These are phyloP conservation scores for Baronia brevicornis DNA, from an alignment of 2,888 invertebrate species.

Conservation along the genomic window DNA sequence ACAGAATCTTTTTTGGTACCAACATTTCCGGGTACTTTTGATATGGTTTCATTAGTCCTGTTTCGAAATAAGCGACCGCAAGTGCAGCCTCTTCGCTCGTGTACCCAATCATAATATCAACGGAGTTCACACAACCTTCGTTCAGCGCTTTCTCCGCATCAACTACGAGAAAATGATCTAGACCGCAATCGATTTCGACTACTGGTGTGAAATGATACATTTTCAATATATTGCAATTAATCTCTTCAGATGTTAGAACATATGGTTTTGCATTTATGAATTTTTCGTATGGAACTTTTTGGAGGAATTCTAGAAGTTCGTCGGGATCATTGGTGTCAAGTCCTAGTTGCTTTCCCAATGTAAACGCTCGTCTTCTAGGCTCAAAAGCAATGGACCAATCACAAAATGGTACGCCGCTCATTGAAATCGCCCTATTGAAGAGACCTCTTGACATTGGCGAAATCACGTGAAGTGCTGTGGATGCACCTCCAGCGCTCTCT, in stretches of 20 bases:
- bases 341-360: constrained; percentile 37
- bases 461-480: constrained; percentile 33
- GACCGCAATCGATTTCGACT: constrained; percentile 41
- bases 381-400: constrained; percentile 36
- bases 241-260: constrained; percentile 32
- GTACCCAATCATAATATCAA: constrained; percentile 81
- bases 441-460: constrained; percentile 48
- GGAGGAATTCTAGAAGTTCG: constrained; percentile 37
- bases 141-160: constrained; percentile 28
- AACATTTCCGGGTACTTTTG: constrained; percentile 32
- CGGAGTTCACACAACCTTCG: constrained; percentile 57
- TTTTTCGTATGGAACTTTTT: constrained; percentile 32
- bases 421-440: constrained; percentile 70
- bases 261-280: constrained; percentile 15
- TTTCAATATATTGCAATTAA: constrained; percentile 25
- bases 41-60: constrained; percentile 20
- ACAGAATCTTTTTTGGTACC: constrained; percentile 34
- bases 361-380: constrained; percentile 32
- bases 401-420: constrained; percentile 77
- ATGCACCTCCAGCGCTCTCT: constrained; percentile 38
- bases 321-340: constrained; percentile 33
- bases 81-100: constrained; percentile 78
- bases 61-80: constrained; percentile 18
- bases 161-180: constrained; percentile 34
- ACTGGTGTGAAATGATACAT: constrained; percentile 40